Percentiles rank a stretch among this genome's conserved stretches.
phyloP scores from a whole-genome alignment of 2,888 invertebrate genomes.

The Drosophila suboccidentalis region DNA sequence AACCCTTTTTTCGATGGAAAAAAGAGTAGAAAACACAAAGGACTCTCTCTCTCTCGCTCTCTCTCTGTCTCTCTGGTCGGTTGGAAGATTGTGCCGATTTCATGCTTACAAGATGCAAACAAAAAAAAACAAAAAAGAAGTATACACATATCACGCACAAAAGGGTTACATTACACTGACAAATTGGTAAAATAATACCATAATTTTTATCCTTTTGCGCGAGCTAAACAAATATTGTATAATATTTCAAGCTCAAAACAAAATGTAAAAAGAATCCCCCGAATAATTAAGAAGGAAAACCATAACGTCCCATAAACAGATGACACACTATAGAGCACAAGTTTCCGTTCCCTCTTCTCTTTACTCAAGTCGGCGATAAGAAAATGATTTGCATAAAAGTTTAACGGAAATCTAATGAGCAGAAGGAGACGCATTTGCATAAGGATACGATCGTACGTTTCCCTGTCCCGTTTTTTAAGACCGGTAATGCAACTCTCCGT shows the following conservation, averaged over 20 bases:
- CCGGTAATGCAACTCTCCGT: conserved; percentile 57
- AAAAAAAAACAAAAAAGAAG: conserved; percentile 31
- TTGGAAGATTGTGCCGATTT: conserved; percentile 49
- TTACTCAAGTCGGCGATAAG: conserved; percentile 13
- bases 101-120: conserved; percentile 54
- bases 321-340: conserved; percentile 51
- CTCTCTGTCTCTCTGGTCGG: not conserved
- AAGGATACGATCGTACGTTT: conserved; percentile 29
- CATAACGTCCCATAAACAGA: conserved; percentile 72
- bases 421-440: conserved; percentile 55
- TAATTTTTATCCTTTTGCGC: conserved; percentile 75
- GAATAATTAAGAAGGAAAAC: conserved; percentile 44
- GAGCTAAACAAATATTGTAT: conserved; percentile 78
- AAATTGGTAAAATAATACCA: conserved; percentile 81
- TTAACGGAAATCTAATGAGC: conserved; percentile 80
- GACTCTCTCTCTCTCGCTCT: not conserved
- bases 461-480: conserved; percentile 21
- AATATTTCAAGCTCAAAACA: conserved; percentile 65
- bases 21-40: conserved; percentile 38
- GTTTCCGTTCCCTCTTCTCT: not conserved
- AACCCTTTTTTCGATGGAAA: conserved; percentile 50
- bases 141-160: conserved; percentile 53
- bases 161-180: conserved; percentile 75
- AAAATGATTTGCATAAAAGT: conserved; percentile 75
- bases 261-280: conserved; percentile 20